A percentile compares a stretch with the other conserved stretches of the same genome.
These are phyloP conservation scores for Tringa solitaria DNA, from an alignment of 2,113 vertebrate genomes.

Conservation along the genomic window DNA sequence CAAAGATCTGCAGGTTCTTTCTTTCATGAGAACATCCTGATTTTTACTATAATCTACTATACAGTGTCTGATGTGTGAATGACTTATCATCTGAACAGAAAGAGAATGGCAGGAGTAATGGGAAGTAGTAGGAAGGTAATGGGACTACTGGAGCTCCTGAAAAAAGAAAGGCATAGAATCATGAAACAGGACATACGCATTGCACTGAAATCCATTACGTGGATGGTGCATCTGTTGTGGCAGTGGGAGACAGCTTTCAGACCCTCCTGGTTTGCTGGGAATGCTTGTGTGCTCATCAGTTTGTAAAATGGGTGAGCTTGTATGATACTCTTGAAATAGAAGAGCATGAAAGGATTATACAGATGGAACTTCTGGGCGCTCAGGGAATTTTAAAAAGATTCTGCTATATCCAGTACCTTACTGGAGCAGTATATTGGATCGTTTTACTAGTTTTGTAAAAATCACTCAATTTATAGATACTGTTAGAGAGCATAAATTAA, in stretches of 20 bases:
- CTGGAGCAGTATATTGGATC: not conserved
- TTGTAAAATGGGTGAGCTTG: not conserved
- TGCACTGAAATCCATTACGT: not conserved
- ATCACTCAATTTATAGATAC: not conserved
- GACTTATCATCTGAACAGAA: not conserved
- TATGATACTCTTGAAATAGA: not conserved
- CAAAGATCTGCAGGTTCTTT: not conserved
- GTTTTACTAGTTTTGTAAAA: not conserved
- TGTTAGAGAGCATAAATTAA: not conserved
- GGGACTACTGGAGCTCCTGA: not conserved
- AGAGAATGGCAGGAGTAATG: not conserved
- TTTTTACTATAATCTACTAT: not conserved
- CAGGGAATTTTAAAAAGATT: not conserved
- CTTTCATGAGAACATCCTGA: not conserved
- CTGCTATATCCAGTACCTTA: not conserved
- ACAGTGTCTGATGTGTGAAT: not conserved
- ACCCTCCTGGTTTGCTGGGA: not conserved
- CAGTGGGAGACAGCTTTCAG: not conserved
- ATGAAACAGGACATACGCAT: rapidly evolving
- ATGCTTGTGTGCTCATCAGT: not conserved
- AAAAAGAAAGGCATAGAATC: not conserved
- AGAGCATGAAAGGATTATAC: not conserved
- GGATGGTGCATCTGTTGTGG: not conserved
- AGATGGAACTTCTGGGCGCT: not conserved
- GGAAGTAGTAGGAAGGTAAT: not conserved